Evolutionary conservation across 1,140 invertebrate species (phyloP).

Genomic region (Drosophila santomea): DNA sequence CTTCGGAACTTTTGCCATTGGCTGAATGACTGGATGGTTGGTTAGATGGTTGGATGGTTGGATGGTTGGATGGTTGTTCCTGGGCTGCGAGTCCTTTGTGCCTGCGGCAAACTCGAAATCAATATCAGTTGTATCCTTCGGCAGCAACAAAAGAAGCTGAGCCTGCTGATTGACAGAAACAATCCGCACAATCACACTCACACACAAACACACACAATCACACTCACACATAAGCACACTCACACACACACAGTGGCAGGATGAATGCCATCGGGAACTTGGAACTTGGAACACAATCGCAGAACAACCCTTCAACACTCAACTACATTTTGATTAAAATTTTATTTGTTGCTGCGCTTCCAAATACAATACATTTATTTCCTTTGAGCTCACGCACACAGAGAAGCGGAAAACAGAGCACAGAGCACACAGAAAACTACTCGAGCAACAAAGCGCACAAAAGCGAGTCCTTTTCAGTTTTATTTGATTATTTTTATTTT

Average conservation of each 20-base stretch:
- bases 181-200: slow-evolving; percentile 55
- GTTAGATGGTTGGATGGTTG: neutral
- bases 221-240: slow-evolving; percentile 15
- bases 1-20: slow-evolving; percentile 81
- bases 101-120: slow-evolving; percentile 71
- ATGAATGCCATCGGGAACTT: too few species aligned
- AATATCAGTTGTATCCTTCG: slow-evolving; percentile 82
- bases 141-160: slow-evolving; percentile 80
- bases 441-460: slow-evolving; percentile 77
- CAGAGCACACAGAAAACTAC: slow-evolving; percentile 57
- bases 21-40: slow-evolving; percentile 34
- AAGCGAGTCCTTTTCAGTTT: slow-evolving; percentile 70
- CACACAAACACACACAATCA: slow-evolving; percentile 4
- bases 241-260: slow-evolving; percentile 3
- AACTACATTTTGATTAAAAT: slow-evolving; percentile 83
- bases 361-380: slow-evolving; percentile 70
- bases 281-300: slow-evolving; percentile 32
- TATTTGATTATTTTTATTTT: slow-evolving; percentile 50
- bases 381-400: slow-evolving; percentile 56
- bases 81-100: slow-evolving; percentile 54
- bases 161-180: slow-evolving; percentile 80
- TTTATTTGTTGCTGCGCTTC: slow-evolving; percentile 76
- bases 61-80: neutral
- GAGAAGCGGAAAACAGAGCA: neutral
- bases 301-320: slow-evolving; percentile 81